Evolutionary conservation across 2,113 vertebrate genomes (phyloP).

Genomic region (Eleginops maclovinus): DNA sequence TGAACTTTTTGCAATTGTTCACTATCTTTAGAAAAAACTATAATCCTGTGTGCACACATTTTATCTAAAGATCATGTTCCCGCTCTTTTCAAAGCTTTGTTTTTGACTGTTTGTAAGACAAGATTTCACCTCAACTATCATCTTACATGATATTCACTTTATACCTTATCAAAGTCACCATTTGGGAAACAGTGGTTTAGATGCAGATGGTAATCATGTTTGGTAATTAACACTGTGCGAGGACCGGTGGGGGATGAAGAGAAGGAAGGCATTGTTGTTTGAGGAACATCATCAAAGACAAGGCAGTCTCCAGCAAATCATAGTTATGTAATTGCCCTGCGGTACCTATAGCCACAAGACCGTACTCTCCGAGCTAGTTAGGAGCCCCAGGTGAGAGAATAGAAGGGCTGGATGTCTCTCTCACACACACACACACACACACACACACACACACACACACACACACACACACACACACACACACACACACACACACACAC

Average conservation of each 20-base stretch:
- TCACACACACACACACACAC: constrained; percentile 53
- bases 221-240: constrained; percentile 77
- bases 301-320: constrained; percentile 79
- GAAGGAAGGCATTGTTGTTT: constrained; percentile 76
- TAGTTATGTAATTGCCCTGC: constrained; percentile 78
- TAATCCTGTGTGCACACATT: background rate
- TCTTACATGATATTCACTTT: constrained; percentile 14
- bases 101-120: background rate
- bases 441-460: constrained; percentile 48
- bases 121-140: background rate
- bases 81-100: background rate
- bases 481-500: constrained; percentile 52
- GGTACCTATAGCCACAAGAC: constrained; percentile 71
- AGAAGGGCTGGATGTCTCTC: constrained; percentile 50
- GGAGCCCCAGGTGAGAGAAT: constrained; percentile 75
- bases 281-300: constrained; percentile 80
- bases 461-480: constrained; percentile 59
- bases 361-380: constrained; percentile 78
- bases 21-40: background rate
- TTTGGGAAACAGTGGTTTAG: constrained; percentile 54
- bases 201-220: constrained; percentile 78
- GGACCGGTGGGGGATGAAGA: constrained; percentile 64
- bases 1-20: too few species aligned
- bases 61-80: background rate
- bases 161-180: constrained; percentile 4